phyloP scores from a whole-genome alignment of 2,888 invertebrate genomes.

The Hypomecis atomaria region DNA sequence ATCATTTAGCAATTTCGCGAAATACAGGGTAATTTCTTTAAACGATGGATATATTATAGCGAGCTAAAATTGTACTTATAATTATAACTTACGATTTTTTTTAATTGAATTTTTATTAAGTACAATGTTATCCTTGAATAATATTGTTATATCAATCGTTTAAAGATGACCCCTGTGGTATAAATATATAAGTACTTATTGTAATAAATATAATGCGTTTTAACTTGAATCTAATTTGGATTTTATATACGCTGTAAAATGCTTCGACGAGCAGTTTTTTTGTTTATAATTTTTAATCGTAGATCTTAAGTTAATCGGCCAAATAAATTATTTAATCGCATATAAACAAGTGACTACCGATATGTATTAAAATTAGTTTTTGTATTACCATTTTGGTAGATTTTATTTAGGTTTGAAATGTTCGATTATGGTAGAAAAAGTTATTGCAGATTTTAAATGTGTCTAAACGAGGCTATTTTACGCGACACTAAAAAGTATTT shows the following conservation, averaged over 20 bases:
- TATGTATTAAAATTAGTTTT: slow-evolving; percentile 64
- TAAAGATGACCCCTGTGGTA: no score
- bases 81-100: no score
- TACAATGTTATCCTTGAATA: no score
- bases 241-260: slow-evolving; percentile 24
- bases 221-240: background rate
- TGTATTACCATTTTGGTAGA: slow-evolving; percentile 47
- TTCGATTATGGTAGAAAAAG: slow-evolving; percentile 38
- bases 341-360: slow-evolving; percentile 54
- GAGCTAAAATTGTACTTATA: no score
- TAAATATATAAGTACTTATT: no score
- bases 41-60: background rate
- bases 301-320: slow-evolving; percentile 61
- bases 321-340: slow-evolving; percentile 59
- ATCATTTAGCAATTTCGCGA: background rate
- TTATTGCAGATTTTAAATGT: background rate
- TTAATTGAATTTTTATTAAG: no score
- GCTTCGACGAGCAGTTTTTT: slow-evolving; percentile 20
- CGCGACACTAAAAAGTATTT: background rate
- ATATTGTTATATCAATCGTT: no score
- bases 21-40: background rate
- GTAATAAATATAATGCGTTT: no score
- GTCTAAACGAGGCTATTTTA: no score
- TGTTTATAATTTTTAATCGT: slow-evolving; percentile 39
- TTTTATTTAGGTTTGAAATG: slow-evolving; percentile 38